A percentile compares a stretch with the other conserved stretches of the same genome.
Conservation (phyloP, 2,888 invertebrate genomes). For the Hypercompe scribonia region DNA sequence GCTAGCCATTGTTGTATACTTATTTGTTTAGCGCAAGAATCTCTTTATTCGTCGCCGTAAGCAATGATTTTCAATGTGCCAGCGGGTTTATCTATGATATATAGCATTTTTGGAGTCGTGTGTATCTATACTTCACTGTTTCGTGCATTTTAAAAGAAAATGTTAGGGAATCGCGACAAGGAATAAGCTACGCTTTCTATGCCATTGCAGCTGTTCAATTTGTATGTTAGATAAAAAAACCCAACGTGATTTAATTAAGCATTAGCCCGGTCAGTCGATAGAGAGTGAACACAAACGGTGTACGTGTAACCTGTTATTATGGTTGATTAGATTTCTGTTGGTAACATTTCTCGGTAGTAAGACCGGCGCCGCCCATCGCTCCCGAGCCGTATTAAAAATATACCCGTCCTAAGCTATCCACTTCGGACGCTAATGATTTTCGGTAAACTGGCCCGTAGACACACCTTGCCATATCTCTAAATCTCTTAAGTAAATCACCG, state of each 20-base stretch:
- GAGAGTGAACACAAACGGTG: slow-evolving; percentile 83
- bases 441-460: slow-evolving; percentile 84
- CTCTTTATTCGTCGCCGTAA: slow-evolving; percentile 67
- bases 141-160: slow-evolving; percentile 52
- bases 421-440: slow-evolving; percentile 85
- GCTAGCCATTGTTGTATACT: slow-evolving; percentile 71
- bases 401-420: slow-evolving; percentile 82
- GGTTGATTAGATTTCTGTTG: slow-evolving; percentile 86
- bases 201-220: slow-evolving; percentile 71
- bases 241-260: slow-evolving; percentile 85
- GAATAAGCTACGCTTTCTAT: slow-evolving; percentile 57
- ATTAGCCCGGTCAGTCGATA: slow-evolving; percentile 79
- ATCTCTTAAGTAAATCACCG: slow-evolving; percentile 85
- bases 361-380: slow-evolving; percentile 83
- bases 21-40: slow-evolving; percentile 78
- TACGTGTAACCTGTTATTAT: slow-evolving; percentile 85
- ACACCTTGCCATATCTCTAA: slow-evolving; percentile 80
- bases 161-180: slow-evolving; percentile 54
- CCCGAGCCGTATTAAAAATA: slow-evolving; percentile 84
- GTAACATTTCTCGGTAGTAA: slow-evolving; percentile 87
- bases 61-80: slow-evolving; percentile 64
- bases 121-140: slow-evolving; percentile 63
- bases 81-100: slow-evolving; percentile 78
- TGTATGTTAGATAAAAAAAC: slow-evolving; percentile 74
- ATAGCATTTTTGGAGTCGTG: slow-evolving; percentile 70